A percentile compares a stretch with the other conserved stretches of the same genome.
Evolutionary conservation across 1,140 invertebrate species (phyloP).

Genomic region (Achatina immaculata): DNA sequence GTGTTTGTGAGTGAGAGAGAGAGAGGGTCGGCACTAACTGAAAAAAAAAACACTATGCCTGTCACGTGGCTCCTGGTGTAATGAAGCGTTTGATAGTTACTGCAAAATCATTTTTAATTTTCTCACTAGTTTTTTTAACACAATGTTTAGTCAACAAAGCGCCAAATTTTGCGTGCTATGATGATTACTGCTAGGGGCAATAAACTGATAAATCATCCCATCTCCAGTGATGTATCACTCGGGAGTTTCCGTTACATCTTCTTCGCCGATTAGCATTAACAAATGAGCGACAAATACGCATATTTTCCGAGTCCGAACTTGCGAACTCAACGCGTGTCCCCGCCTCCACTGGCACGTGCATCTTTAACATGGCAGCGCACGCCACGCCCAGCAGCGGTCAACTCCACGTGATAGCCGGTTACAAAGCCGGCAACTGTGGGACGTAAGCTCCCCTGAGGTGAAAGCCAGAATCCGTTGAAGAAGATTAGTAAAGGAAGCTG

Average conservation of each 20-base stretch:
- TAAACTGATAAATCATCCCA: not conserved
- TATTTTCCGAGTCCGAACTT: not conserved
- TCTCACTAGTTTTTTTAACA: no score
- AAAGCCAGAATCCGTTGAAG: not conserved
- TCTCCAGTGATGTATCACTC: not conserved
- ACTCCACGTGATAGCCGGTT: not conserved
- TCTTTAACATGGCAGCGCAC: not conserved
- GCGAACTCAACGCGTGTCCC: not conserved
- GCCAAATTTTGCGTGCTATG: not conserved
- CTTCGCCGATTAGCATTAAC: not conserved
- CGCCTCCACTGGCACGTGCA: not conserved
- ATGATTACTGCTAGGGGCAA: not conserved
- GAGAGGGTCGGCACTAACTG: no score
- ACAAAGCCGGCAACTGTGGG: not conserved
- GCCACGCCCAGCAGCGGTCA: not conserved
- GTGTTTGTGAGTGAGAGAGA: no score
- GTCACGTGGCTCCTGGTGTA: no score
- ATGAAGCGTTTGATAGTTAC: no score
- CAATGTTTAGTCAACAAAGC: no score
- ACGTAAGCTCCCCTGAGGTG: not conserved
- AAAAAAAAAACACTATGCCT: no score
- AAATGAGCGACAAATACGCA: not conserved
- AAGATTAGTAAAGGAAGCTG: slow-evolving; percentile 11
- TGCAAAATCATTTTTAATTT: no score
- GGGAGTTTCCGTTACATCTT: not conserved